phyloP scores from a whole-genome alignment of 2,888 invertebrate species.

The Orthonychiurus folsomi region DNA sequence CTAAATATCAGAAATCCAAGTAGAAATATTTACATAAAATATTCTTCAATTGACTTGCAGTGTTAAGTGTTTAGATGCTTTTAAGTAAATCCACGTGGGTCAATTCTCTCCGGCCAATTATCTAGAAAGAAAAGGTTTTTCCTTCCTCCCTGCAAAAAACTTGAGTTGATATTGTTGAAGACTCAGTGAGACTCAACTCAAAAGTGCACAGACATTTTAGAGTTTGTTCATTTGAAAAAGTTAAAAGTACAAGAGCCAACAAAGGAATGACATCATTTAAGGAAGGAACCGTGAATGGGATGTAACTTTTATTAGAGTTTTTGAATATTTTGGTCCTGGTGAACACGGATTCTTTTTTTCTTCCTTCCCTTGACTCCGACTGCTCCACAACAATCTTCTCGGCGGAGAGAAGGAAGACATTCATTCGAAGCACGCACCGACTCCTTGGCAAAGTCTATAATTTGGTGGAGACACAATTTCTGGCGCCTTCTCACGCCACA shows the following conservation, averaged over 20 bases:
- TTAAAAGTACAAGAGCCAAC: too few relatives aligned
- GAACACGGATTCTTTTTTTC: background rate
- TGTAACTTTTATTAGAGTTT: slow-evolving; percentile 22
- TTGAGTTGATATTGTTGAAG: background rate
- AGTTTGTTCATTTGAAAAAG: background rate
- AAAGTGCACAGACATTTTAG: background rate
- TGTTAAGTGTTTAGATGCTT: too few relatives aligned
- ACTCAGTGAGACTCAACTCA: background rate
- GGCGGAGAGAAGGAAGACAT: slow-evolving; percentile 26
- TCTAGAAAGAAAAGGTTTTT: too few relatives aligned
- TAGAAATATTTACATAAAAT: too few relatives aligned
- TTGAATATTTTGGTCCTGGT: slow-evolving; percentile 10
- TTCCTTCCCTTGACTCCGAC: background rate
- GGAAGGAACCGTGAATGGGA: slow-evolving; percentile 18
- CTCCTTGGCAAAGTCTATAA: slow-evolving; percentile 39
- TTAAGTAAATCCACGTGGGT: too few relatives aligned
- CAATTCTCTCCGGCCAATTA: too few relatives aligned
- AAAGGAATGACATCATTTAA: slow-evolving; percentile 5
- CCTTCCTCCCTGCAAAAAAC: too few relatives aligned
- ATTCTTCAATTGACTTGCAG: too few relatives aligned
- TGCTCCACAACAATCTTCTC: background rate
- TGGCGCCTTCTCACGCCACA: slow-evolving; percentile 40
- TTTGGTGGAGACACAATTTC: slow-evolving; percentile 41
- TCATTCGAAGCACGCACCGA: slow-evolving; percentile 40
- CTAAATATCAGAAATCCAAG: too few relatives aligned